These are phyloP conservation scores for Cisticola juncidis DNA, from an alignment of 2,113 vertebrate genomes.

Conservation along the genomic window DNA sequence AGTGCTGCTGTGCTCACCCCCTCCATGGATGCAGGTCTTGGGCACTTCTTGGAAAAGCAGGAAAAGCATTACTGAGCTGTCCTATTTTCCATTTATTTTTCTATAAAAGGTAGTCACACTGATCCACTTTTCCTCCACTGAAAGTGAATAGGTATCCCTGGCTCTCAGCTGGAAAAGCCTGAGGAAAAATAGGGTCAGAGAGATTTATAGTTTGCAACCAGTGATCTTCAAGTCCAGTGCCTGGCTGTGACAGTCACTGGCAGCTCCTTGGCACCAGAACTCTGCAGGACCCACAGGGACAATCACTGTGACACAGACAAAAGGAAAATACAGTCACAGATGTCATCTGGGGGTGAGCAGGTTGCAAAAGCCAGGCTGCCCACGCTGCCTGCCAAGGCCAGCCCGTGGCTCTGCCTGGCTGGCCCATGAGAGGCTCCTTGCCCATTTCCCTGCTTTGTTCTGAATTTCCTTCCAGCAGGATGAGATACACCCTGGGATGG, in stretches of 20 bases:
- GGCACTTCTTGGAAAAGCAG: not conserved
- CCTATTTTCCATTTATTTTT: not conserved
- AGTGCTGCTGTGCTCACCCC: not conserved
- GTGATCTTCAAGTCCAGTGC: not conserved
- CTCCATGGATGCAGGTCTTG: not conserved
- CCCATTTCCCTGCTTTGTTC: not conserved
- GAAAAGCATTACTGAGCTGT: not conserved
- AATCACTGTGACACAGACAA: not conserved
- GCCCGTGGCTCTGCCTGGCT: fast-evolving
- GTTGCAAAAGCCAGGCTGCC: not conserved
- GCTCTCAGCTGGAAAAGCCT: not conserved
- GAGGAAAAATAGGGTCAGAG: not conserved
- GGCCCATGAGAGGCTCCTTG: not conserved
- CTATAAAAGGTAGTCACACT: not conserved
- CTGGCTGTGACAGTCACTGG: not conserved
- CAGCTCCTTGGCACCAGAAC: not conserved
- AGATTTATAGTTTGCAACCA: not conserved
- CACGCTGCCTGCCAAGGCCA: not conserved
- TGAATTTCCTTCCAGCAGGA: not conserved
- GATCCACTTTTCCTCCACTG: not conserved
- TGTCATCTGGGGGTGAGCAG: not conserved
- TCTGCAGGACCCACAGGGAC: not conserved
- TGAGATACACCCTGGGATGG: not conserved
- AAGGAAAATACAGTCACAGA: not conserved
- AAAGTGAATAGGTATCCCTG: not conserved